Evolutionary conservation across 2,797 vertebrate genomes (phyloP), one percentile per base, ranked within the genome.

Genomic region (Molossus molossus): DNA sequence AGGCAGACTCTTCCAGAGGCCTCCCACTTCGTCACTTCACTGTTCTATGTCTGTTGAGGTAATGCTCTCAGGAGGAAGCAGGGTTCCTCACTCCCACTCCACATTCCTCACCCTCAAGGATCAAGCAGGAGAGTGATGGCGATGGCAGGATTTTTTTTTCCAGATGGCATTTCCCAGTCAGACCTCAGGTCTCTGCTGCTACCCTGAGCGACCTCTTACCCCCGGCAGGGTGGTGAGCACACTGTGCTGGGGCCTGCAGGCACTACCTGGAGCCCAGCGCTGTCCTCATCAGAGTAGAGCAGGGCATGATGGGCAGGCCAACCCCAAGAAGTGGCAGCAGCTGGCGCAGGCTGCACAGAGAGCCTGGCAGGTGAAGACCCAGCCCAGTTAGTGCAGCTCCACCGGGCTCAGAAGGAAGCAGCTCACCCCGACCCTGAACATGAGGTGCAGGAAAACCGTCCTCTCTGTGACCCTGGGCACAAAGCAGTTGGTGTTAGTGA

Each of bases 371-470:
- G 98, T 98, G 77, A 98, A 98, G 65, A 98, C 86, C 98, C 98
- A 98, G 65, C 98, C 98, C 27, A 98, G 97, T 77, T 98, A 98
- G 96, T 98, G 98, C 64, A 98, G 97, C 96, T 98, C 98, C 64
- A 96, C 98, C 73, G 98, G 98, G 96, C 98, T 99, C 84, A 98
- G 94, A 77, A 99, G 90, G 94, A 98, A 98, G 95, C 98, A 99
- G 23, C 98, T 98, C 0, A 98, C 88, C 67, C 98, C 98, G 91
- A 98, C 97, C 11, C 97, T 97, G 72, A 98, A 98, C 98, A 98
- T 98, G 94, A 99, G 98, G 96, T 98, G 98, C 87, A 99, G 97
- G 55, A 99, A 98, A 91, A 98, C 98, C 75, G 98, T 98, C 96
- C 98, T 98, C 96, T 99, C 98, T 0, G 98, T 98, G 58, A 98